These are phyloP conservation scores for Osmoderma eremita DNA, from an alignment of 2,888 invertebrate species.

Conservation along the genomic window DNA sequence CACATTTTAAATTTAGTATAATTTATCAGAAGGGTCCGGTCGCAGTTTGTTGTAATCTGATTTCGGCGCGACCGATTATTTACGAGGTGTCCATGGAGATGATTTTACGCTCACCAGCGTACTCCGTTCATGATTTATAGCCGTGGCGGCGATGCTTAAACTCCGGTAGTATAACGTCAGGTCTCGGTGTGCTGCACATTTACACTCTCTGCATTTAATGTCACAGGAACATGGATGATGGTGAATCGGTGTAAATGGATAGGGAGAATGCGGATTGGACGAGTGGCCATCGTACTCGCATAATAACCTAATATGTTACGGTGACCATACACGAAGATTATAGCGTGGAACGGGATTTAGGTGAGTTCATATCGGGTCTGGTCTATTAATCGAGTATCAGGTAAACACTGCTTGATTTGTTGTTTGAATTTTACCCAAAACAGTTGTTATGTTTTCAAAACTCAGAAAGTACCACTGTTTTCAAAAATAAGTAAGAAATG, in stretches of 20 bases:
- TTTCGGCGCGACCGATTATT: slow-evolving; percentile 44
- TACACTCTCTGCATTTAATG: slow-evolving; percentile 38
- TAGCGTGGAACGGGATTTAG: slow-evolving; percentile 24
- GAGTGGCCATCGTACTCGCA: slow-evolving; percentile 19
- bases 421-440: too few relatives aligned
- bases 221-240: slow-evolving; percentile 33
- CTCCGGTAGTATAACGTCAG: slow-evolving; percentile 36
- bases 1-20: slow-evolving; percentile 8
- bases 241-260: slow-evolving; percentile 31
- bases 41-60: slow-evolving; percentile 40
- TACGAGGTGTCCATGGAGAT: slow-evolving; percentile 47
- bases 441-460: too few relatives aligned
- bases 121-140: slow-evolving; percentile 41
- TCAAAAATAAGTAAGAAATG: too few relatives aligned
- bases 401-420: slow-evolving; percentile 7
- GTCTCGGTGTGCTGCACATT: slow-evolving; percentile 42
- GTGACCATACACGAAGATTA: slow-evolving; percentile 38
- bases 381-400: slow-evolving; percentile 35
- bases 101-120: slow-evolving; percentile 45
- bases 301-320: slow-evolving; percentile 39
- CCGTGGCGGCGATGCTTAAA: slow-evolving; percentile 26
- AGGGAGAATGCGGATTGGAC: slow-evolving; percentile 30
- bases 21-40: slow-evolving; percentile 25
- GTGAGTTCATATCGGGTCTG: slow-evolving; percentile 24
- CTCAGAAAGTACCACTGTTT: too few relatives aligned